phyloP scores from a whole-genome alignment of 2,113 vertebrate species.

The Tyto alba region DNA sequence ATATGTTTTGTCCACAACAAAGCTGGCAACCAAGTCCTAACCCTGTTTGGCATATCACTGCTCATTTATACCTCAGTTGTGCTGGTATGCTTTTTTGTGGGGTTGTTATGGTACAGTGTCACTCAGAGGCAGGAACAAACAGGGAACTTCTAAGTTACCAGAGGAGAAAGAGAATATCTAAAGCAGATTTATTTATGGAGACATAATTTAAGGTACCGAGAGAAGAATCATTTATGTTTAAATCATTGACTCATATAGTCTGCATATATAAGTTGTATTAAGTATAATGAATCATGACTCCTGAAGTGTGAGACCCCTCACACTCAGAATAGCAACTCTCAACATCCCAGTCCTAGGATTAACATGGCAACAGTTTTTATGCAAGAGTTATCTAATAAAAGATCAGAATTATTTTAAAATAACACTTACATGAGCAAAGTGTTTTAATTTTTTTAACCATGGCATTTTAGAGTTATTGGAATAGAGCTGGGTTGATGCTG shows the following conservation, averaged over 20 bases:
- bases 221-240: not conserved
- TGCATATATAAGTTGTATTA: not conserved
- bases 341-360: not conserved
- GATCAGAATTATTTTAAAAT: not conserved
- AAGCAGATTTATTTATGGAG: not conserved
- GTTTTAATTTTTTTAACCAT: not conserved
- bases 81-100: not conserved
- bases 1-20: not conserved
- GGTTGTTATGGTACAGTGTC: not conserved
- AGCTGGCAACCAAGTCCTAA: not conserved
- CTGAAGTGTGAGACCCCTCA: not conserved
- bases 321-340: not conserved
- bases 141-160: rapidly evolving
- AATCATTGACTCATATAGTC: not conserved
- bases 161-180: not conserved
- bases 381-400: not conserved
- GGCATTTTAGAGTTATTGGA: not conserved
- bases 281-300: not conserved
- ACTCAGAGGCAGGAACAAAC: not conserved
- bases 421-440: not conserved
- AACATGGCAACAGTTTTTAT: not conserved
- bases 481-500: not conserved
- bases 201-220: not conserved
- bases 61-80: not conserved
- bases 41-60: not conserved